A percentile compares a stretch with the other conserved stretches of the same genome.
These are phyloP conservation scores for Strix uralensis DNA, from an alignment of 2,113 vertebrate genomes.

Conservation along the genomic window DNA sequence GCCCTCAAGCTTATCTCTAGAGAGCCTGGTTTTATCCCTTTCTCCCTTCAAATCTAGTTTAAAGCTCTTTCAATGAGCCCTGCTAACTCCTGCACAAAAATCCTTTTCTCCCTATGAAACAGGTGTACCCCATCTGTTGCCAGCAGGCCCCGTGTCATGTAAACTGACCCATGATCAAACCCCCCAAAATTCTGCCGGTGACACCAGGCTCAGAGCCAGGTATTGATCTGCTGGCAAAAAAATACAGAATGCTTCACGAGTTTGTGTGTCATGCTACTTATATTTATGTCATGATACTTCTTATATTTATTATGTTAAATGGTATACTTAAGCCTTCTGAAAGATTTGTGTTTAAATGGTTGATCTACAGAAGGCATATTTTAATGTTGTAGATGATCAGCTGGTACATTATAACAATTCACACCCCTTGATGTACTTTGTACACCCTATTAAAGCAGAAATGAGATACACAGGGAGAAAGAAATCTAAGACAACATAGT, in stretches of 20 bases:
- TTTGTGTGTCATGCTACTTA: background rate
- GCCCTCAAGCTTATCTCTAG: background rate
- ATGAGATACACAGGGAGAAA: background rate
- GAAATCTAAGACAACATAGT: background rate
- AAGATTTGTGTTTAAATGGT: background rate
- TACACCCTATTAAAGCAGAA: background rate
- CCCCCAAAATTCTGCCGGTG: background rate
- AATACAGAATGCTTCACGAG: constrained; percentile 33
- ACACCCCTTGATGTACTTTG: background rate
- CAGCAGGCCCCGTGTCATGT: background rate
- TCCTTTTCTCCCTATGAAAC: no score
- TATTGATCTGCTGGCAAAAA: background rate
- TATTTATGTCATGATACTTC: background rate
- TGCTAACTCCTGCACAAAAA: background rate
- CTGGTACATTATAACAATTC: background rate
- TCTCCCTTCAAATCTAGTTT: background rate
- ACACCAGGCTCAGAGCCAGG: no score
- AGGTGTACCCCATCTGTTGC: no score
- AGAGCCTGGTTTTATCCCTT: background rate
- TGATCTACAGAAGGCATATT: background rate
- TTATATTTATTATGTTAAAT: background rate
- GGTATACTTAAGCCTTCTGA: background rate
- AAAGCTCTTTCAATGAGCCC: background rate
- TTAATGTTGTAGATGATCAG: background rate
- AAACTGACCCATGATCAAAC: background rate